Evolutionary conservation across 1,140 invertebrate genomes (phyloP).

Genomic region (Microplitis mediator): DNA sequence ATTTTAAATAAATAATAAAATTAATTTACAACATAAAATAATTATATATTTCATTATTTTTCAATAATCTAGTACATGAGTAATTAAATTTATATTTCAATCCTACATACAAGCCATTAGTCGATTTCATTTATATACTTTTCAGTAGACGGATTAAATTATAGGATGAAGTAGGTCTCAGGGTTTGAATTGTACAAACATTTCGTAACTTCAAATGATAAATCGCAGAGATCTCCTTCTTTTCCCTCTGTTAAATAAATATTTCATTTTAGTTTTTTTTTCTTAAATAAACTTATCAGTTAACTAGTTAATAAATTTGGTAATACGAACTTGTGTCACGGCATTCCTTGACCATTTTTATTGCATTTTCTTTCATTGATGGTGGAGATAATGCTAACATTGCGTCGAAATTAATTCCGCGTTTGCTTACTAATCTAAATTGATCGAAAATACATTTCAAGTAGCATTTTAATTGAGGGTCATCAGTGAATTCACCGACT

Average conservation of each 20-base stretch:
- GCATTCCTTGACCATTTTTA: conserved; percentile 44
- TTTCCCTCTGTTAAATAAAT: conserved; percentile 25
- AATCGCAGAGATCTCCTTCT: conserved; percentile 28
- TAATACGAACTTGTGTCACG: conserved; percentile 38
- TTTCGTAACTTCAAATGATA: conserved; percentile 32
- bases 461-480: conserved; percentile 51
- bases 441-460: conserved; percentile 53
- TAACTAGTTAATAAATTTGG: not conserved
- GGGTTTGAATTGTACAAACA: conserved; percentile 25
- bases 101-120: too few species aligned
- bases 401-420: conserved; percentile 50
- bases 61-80: too few species aligned
- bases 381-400: conserved; percentile 48
- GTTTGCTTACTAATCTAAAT: conserved; percentile 39
- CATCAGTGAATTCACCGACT: conserved; percentile 34
- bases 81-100: too few species aligned
- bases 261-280: not conserved
- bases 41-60: too few species aligned
- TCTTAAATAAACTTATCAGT: not conserved
- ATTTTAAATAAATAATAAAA: too few species aligned
- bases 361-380: conserved; percentile 34
- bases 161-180: not conserved
- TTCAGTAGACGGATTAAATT: not conserved
- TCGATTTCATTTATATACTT: not conserved
- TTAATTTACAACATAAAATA: too few species aligned